These are phyloP conservation scores for Drosophila trapezifrons DNA, from an alignment of 1,140 invertebrate genomes.

Conservation along the genomic window DNA sequence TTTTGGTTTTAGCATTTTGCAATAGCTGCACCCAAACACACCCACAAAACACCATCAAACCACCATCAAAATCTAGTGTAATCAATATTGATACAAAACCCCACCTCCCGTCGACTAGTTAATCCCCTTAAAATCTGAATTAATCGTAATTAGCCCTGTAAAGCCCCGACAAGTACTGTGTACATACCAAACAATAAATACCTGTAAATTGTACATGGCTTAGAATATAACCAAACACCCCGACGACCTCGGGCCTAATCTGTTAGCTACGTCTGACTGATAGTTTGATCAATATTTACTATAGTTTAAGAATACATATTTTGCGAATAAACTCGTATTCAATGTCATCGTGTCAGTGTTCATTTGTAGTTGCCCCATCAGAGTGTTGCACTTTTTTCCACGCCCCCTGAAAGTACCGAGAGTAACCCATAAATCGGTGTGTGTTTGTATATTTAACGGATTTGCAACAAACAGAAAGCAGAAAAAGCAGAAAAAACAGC, in stretches of 20 bases:
- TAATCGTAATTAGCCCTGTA: conserved; percentile 28
- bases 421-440: conserved; percentile 17
- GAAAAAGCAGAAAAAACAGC: neutral
- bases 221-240: conserved; percentile 7
- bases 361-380: conserved; percentile 38
- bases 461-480: conserved; percentile 36
- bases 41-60: neutral
- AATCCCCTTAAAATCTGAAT: conserved; percentile 23
- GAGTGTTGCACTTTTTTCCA: conserved; percentile 33
- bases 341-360: conserved; percentile 46
- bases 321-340: conserved; percentile 11
- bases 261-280: conserved; percentile 26
- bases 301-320: conserved; percentile 31
- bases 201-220: conserved; percentile 37
- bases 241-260: conserved; percentile 33
- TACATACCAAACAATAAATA: conserved; percentile 16
- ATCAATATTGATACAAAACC: conserved; percentile 16
- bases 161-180: conserved; percentile 23
- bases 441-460: conserved; percentile 66
- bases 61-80: neutral
- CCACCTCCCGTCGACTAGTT: neutral
- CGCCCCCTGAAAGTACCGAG: neutral
- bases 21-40: conserved; percentile 25
- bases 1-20: conserved; percentile 51
- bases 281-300: conserved; percentile 50